A percentile compares a stretch with the other conserved stretches of the same genome.
Evolutionary conservation across 2,888 invertebrate genomes (phyloP).

Genomic region (Dryomyza anilis): DNA sequence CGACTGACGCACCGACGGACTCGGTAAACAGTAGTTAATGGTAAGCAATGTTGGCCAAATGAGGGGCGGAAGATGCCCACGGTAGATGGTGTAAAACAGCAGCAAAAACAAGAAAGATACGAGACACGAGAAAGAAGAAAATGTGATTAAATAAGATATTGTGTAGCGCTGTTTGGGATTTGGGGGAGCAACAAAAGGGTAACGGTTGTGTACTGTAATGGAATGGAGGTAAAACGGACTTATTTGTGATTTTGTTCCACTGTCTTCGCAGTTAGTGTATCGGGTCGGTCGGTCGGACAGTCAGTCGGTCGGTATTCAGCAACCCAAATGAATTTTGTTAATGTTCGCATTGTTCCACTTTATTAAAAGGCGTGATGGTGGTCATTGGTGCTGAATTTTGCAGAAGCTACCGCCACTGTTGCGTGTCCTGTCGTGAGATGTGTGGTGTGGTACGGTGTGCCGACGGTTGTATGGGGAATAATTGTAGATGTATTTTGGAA

Average conservation of each 20-base stretch:
- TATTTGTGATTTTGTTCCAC: not conserved
- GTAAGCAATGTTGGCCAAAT: no score
- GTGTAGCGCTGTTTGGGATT: no score
- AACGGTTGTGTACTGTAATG: no score
- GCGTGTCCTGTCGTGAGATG: not conserved
- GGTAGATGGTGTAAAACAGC: not conserved
- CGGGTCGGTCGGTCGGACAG: no score
- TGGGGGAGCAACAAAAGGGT: no score
- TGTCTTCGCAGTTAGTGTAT: no score
- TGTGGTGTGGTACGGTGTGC: not conserved
- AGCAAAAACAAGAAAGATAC: no score
- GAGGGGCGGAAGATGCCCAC: not conserved
- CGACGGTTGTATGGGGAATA: not conserved
- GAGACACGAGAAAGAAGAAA: constrained; percentile 7
- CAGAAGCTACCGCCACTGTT: constrained; percentile 40
- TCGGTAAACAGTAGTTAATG: no score
- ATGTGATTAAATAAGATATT: constrained; percentile 15
- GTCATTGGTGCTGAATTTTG: constrained; percentile 50
- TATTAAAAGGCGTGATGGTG: constrained; percentile 56
- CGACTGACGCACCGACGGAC: no score
- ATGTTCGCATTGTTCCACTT: constrained; percentile 55
- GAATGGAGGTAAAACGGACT: no score
- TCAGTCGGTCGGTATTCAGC: constrained; percentile 10
- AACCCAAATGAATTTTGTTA: constrained; percentile 56
- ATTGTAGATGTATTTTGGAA: constrained; percentile 31